Percentiles rank a stretch among this genome's conserved stretches.
Evolutionary conservation across 2,888 invertebrate species (phyloP).

Genomic region (Drosophila putrida): DNA sequence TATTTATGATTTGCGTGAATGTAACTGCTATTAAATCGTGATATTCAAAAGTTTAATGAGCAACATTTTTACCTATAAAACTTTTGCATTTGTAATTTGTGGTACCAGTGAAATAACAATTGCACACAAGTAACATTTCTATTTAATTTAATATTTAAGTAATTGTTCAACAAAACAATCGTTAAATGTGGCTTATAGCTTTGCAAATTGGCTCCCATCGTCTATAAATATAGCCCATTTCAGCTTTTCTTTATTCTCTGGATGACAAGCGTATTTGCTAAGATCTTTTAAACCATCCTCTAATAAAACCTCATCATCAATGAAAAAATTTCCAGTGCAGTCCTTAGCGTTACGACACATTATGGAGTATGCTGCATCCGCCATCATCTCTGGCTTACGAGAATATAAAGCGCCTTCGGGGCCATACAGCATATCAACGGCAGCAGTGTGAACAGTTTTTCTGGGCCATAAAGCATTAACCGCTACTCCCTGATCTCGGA

Average conservation of each 20-base stretch:
- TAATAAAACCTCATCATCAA: constrained; percentile 95
- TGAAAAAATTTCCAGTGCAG: constrained; percentile 95
- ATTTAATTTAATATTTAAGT: no score
- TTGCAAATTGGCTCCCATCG: constrained; percentile 80
- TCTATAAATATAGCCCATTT: constrained; percentile 94
- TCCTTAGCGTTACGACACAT: constrained; percentile 89
- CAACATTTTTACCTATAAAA: no score
- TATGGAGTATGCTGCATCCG: constrained; percentile 83
- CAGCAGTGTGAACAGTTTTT: constrained; percentile 96
- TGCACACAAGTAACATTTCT: not conserved
- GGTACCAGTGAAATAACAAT: no score
- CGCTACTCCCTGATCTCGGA: constrained; percentile 92
- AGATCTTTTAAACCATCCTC: constrained; percentile 93
- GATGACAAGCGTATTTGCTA: constrained; percentile 92
- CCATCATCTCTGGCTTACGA: constrained; percentile 84
- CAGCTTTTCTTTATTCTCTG: constrained; percentile 89
- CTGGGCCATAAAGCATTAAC: constrained; percentile 99
- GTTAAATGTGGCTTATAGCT: constrained; percentile 49
- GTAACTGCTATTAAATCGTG: not conserved
- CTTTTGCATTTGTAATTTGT: no score
- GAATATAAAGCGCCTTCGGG: constrained; percentile 66
- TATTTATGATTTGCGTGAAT: not conserved
- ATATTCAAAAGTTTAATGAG: not conserved
- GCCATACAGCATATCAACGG: constrained; percentile 93
- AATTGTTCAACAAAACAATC: constrained; percentile 10